phyloP scores from a whole-genome alignment of 2,797 vertebrate genomes.

The Dryobates pubescens region DNA sequence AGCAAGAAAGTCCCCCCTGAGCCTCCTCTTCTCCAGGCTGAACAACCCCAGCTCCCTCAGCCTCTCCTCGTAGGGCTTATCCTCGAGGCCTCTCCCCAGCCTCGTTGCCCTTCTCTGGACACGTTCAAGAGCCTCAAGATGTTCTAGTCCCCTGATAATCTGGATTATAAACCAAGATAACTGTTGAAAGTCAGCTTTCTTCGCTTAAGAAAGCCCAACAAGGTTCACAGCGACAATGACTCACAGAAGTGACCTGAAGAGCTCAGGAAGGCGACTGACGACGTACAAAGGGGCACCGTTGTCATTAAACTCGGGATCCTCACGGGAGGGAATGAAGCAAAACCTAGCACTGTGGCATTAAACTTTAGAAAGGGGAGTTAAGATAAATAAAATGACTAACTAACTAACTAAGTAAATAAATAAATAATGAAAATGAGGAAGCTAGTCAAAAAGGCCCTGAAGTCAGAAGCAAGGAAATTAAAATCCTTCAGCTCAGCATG shows the following conservation, averaged over 20 bases:
- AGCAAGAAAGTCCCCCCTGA: too few relatives aligned
- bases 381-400: background rate
- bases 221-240: background rate
- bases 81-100: too few relatives aligned
- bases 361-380: constrained; percentile 56
- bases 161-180: background rate
- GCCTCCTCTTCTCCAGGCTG: too few relatives aligned
- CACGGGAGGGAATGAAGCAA: constrained; percentile 64
- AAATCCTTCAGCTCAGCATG: constrained; percentile 74
- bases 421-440: constrained; percentile 5
- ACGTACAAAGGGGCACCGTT: constrained; percentile 54
- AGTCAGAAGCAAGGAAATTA: constrained; percentile 75
- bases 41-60: too few relatives aligned
- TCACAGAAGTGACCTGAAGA: background rate
- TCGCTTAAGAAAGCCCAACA: background rate
- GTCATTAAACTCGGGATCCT: constrained; percentile 69
- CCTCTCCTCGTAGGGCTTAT: too few relatives aligned
- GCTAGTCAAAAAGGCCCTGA: constrained; percentile 66
- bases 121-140: too few relatives aligned
- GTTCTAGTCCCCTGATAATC: too few relatives aligned
- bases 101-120: too few relatives aligned
- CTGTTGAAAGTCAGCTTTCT: background rate
- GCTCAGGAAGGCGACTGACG: constrained; percentile 10
- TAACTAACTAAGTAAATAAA: background rate
- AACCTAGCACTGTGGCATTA: constrained; percentile 64